Percentiles rank a stretch among this genome's conserved stretches.
These are phyloP conservation scores for Grallaria varia DNA, from an alignment of 2,113 vertebrate species.

Conservation along the genomic window DNA sequence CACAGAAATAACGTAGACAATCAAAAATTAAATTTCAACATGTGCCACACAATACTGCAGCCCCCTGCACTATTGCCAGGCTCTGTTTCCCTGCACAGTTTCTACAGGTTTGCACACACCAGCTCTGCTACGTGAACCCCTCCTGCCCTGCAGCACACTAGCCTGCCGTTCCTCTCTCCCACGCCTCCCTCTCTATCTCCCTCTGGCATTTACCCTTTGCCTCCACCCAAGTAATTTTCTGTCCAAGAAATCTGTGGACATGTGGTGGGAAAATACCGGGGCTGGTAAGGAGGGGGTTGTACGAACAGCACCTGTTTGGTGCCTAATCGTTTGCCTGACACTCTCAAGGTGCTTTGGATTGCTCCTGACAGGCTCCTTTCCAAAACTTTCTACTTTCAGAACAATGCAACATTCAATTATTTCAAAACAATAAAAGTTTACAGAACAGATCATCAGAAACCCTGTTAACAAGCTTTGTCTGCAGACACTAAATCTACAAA, in stretches of 20 bases:
- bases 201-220: not conserved
- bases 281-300: not conserved
- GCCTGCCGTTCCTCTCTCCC: not conserved
- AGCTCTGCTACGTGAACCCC: rapidly evolving
- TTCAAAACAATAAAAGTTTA: not conserved
- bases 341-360: not conserved
- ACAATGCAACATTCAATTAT: not conserved
- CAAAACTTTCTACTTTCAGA: not conserved
- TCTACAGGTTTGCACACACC: rapidly evolving
- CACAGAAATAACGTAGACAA: not conserved
- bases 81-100: not conserved
- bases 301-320: not conserved
- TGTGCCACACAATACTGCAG: too few species aligned
- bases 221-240: not conserved
- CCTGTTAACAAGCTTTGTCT: not conserved
- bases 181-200: rapidly evolving
- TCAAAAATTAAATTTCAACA: not conserved
- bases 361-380: not conserved
- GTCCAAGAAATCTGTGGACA: not conserved
- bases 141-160: not conserved
- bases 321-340: not conserved
- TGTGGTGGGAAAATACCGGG: not conserved
- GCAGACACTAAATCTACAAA: not conserved
- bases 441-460: not conserved
- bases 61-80: not conserved